Base-by-base conservation (phyloP, 2,888 invertebrate genomes). In the Didymodactylos carnosus region DNA sequence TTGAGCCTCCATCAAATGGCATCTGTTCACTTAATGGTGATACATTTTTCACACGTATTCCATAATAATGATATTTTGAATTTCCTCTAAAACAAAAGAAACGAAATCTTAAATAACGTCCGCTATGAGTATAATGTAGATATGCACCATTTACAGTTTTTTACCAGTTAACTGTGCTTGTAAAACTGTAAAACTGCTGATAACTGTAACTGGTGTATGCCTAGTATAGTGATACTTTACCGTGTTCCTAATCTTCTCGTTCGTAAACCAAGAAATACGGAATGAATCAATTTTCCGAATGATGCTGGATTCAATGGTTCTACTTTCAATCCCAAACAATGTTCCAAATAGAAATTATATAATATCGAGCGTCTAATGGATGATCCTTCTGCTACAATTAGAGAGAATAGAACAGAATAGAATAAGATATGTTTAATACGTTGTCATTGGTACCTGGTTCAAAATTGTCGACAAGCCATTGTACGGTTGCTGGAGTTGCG, bases 381-480 rank as follows among this genome's bases (percentile, higher is more conserved):
- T 39, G 23, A 39, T 7, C 70, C 70, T 23, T 70, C 53, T 19
- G 53, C 53, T n/a, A n/a, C n/a, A n/a, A n/a, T n/a, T n/a, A n/a
- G n/a, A n/a, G n/a, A n/a, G n/a, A n/a, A n/a, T n/a, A n/a, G n/a
- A n/a, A n/a, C n/a, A n/a, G n/a, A n/a, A n/a, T n/a, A n/a, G n/a
- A n/a, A n/a, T n/a, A n/a, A n/a, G n/a, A n/a, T n/a, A n/a, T n/a
- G n/a, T n/a, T n/a, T n/a, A n/a, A n/a, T n/a, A n/a, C n/a, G n/a
- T n/a, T n/a, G n/a, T n/a, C n/a, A n/a, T n/a, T n/a, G n/a, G n/a
- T n/a, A n/a, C n/a, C 94, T 51, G 93, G 94, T 86, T 98, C 97
- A 84, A 98, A 98, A 86, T 97, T 94, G 83, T 94, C 93, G 80
- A 94, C 87, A 79, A 97, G 87, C 97, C 97, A 98, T 53, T 53